Conservation (phyloP, 2,113 vertebrate species). For the Anarhynchus alexandrinus region DNA sequence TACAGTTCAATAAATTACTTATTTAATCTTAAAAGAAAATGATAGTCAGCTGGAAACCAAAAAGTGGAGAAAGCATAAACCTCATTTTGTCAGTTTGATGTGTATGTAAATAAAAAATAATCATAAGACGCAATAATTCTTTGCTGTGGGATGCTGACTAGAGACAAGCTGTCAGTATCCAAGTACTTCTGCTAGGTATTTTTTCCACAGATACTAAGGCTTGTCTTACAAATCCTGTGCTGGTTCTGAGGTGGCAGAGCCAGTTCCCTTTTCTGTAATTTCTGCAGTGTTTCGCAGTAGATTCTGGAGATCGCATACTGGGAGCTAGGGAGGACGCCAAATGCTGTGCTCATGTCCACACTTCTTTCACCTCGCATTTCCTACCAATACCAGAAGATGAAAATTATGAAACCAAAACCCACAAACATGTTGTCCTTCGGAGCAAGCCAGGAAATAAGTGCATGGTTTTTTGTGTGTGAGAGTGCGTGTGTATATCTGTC, state of each 20-base stretch:
- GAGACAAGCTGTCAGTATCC: background rate
- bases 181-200: background rate
- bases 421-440: background rate
- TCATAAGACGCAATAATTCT: conserved; percentile 28
- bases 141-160: conserved; percentile 35
- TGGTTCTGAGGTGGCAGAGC: background rate
- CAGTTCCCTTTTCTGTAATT: background rate
- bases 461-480: background rate
- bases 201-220: background rate
- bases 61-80: conserved; percentile 38
- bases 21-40: conserved; percentile 68
- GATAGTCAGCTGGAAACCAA: conserved; percentile 65
- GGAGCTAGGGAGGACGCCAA: background rate
- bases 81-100: conserved; percentile 57
- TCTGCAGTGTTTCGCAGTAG: background rate
- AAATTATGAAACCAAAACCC: background rate
- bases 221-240: background rate
- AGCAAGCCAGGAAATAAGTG: background rate
- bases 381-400: background rate
- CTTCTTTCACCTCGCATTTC: background rate
- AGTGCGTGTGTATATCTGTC: rapidly evolving
- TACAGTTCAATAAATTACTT: conserved; percentile 60
- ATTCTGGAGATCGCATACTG: background rate
- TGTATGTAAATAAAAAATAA: conserved; percentile 71
- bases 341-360: rapidly evolving